These are phyloP conservation scores for Nilaparvata lugens DNA, from an alignment of 1,140 invertebrate genomes.

Conservation along the genomic window DNA sequence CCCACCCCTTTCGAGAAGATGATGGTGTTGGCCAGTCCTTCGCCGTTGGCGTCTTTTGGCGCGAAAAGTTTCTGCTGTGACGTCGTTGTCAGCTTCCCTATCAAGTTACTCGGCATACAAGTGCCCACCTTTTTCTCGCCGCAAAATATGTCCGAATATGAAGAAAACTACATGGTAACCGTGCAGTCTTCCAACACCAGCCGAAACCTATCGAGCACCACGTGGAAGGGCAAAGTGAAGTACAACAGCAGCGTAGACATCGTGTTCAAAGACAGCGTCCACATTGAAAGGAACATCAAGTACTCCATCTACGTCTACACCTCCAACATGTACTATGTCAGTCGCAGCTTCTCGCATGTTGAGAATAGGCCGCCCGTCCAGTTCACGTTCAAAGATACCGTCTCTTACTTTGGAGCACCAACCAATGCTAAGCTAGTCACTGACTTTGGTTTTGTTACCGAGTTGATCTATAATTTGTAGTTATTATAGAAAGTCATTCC, in stretches of 20 bases:
- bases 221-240: neutral
- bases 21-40: neutral
- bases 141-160: neutral
- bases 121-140: neutral
- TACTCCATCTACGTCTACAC: neutral
- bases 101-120: neutral
- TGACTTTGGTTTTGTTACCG: neutral
- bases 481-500: too few relatives aligned
- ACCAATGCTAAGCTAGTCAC: neutral
- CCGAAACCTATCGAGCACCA: neutral
- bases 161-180: neutral
- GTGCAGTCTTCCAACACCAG: neutral
- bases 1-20: neutral
- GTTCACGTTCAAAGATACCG: neutral
- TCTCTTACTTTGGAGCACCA: neutral
- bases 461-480: neutral
- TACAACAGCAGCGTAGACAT: neutral
- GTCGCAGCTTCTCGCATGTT: neutral
- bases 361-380: neutral
- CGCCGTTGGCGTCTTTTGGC: neutral
- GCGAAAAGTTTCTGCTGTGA: neutral
- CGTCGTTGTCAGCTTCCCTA: neutral
- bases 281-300: neutral
- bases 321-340: neutral
- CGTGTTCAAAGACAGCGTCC: neutral